phyloP scores from a whole-genome alignment of 2,113 vertebrate genomes.

The Hippocampus comes region DNA sequence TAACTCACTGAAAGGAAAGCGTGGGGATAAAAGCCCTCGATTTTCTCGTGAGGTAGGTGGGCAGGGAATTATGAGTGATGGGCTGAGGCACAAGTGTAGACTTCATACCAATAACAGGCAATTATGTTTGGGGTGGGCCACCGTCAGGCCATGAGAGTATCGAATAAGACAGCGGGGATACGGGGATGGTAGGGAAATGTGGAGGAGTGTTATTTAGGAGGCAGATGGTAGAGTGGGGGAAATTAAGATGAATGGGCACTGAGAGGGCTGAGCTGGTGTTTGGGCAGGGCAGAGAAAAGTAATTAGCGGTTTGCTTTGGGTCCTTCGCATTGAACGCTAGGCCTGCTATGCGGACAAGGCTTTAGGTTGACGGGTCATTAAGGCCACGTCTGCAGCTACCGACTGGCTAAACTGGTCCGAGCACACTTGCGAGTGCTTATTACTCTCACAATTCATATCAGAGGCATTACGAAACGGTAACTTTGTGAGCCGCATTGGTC shows the following conservation, averaged over 20 bases:
- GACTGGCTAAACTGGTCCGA: constrained; percentile 44
- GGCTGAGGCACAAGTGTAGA: constrained; percentile 31
- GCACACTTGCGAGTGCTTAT: constrained; percentile 33
- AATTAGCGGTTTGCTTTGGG: constrained; percentile 80
- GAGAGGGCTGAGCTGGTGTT: constrained; percentile 73
- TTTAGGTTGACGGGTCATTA: constrained; percentile 74
- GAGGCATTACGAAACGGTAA: constrained; percentile 36
- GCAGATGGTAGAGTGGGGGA: constrained; percentile 73
- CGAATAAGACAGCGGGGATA: constrained; percentile 58
- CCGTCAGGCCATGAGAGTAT: constrained; percentile 62
- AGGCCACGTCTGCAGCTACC: constrained; percentile 62
- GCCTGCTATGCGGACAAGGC: constrained; percentile 65
- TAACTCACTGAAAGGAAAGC: constrained; percentile 41
- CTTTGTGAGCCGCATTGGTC: constrained; percentile 54
- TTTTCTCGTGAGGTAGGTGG: constrained; percentile 23
- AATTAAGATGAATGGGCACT: constrained; percentile 79
- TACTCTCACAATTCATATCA: constrained; percentile 26
- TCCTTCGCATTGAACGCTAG: constrained; percentile 69
- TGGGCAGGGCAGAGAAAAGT: constrained; percentile 75
- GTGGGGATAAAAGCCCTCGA: constrained; percentile 42
- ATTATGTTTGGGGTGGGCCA: constrained; percentile 68
- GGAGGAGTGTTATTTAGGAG: constrained; percentile 75
- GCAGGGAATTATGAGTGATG: constrained; percentile 25
- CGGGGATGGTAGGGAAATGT: constrained; percentile 62
- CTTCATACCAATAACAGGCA: constrained; percentile 69